Base-by-base conservation (phyloP, 23 tunicate genomes). In the Phallusia fumigata region DNA sequence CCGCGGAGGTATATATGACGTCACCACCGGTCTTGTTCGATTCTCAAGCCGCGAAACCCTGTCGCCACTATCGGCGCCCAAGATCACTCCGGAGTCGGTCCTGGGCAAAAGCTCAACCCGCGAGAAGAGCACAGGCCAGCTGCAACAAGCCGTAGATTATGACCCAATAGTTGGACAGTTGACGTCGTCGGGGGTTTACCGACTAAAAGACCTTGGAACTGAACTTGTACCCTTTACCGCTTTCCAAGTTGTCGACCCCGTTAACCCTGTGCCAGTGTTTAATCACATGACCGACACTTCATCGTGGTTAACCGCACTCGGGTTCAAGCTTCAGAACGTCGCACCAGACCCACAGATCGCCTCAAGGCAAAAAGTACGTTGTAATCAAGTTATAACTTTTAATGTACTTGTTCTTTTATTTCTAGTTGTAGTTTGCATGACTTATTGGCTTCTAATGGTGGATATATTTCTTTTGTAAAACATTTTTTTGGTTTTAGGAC, bases 301-400 rank as follows among this genome's bases (percentile, higher is more conserved):
- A n/a, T 85, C 88, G 36, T 94, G 98, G 98, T 77, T 94, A 83
- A 81, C 81, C n/a, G 85, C 91, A 16, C 88, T 94, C 32, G 94
- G 98, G 33, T 94, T 94, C 69, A 86, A 94, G 75, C 86, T 94
- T 30, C 85, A 86, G 52, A 94, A 94, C 65, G 98, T 94, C 0
- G 98, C 91, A 21, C 98, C 98, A 0, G 98, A 94, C 73, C 91
- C 91, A 22, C 91, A 93, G 78, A 94, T 89, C 35, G 86, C 93
- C n/a, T 80, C 86, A 10, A 82, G 94, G 51, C 93, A 94, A 52
- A 94, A 94, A 88, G 98, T 94, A 32, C 28, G 69, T 58, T 22
- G 26, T n/a, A n/a, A n/a, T n/a, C n/a, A n/a, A n/a, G n/a, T n/a
- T n/a, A n/a, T n/a, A n/a, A n/a, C n/a, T n/a, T n/a, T n/a, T 40